Percentiles rank a stretch among this genome's conserved stretches.
Evolutionary conservation across 2,113 vertebrate species (phyloP).

Genomic region (Phalacrocorax brasilianus): DNA sequence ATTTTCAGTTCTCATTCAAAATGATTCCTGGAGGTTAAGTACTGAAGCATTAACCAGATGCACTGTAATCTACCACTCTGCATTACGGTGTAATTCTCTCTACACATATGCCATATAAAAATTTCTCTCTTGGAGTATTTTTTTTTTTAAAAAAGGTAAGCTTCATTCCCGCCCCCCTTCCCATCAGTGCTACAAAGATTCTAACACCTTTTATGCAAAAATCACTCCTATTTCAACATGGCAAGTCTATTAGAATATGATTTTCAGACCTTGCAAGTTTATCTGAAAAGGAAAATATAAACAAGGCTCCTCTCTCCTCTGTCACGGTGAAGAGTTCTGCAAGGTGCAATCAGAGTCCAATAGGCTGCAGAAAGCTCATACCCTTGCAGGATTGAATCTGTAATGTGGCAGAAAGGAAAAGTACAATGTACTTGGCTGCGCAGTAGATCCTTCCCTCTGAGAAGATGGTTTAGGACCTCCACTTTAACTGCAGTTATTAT

Average conservation of each 20-base stretch:
- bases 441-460: not conserved
- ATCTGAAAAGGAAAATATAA: not conserved
- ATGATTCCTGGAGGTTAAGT: not conserved
- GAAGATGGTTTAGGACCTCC: not conserved
- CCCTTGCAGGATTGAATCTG: not conserved
- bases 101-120: not conserved
- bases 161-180: not conserved
- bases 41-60: not conserved
- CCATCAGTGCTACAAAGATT: not conserved
- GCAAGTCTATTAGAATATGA: not conserved
- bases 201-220: not conserved
- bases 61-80: not conserved
- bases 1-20: constrained; percentile 22
- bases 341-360: not conserved
- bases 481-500: not conserved
- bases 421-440: not conserved
- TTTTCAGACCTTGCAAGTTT: not conserved
- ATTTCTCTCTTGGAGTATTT: not conserved
- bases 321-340: not conserved
- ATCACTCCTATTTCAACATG: not conserved
- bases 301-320: not conserved
- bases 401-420: not conserved
- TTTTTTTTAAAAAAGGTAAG: not conserved
- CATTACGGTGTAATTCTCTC: not conserved
- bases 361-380: not conserved